phyloP scores from a whole-genome alignment of 2,888 invertebrate genomes.

The Esperia sulphurella region DNA sequence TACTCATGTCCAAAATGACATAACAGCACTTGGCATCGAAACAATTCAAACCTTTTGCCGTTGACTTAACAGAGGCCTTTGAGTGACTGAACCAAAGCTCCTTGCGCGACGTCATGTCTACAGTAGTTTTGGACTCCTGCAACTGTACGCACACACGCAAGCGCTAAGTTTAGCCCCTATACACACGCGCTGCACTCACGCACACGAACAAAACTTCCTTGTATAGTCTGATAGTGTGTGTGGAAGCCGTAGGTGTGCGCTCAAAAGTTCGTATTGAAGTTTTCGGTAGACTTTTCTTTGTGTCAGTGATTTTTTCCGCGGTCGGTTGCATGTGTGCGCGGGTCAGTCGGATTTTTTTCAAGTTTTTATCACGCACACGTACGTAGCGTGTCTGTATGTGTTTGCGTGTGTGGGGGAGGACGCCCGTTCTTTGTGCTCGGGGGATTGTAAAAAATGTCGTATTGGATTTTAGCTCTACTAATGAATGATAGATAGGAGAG shows the following conservation, averaged over 20 bases:
- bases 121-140: conserved; percentile 69
- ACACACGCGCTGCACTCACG: conserved; percentile 54
- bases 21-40: conserved; percentile 17
- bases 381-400: conserved; percentile 41
- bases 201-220: conserved; percentile 54
- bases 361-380: conserved; percentile 65
- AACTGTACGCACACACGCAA: conserved; percentile 55
- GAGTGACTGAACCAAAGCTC: conserved; percentile 10
- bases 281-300: conserved; percentile 76
- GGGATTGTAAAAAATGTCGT: conserved; percentile 78
- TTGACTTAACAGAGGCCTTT: background rate
- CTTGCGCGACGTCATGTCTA: conserved; percentile 24
- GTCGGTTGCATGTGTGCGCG: conserved; percentile 55
- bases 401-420: conserved; percentile 51
- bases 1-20: conserved; percentile 25
- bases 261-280: conserved; percentile 74
- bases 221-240: conserved; percentile 36
- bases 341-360: conserved; percentile 75
- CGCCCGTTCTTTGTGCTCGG: conserved; percentile 74
- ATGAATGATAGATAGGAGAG: conserved; percentile 76
- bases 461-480: conserved; percentile 77
- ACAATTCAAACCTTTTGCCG: conserved; percentile 18
- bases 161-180: conserved; percentile 71
- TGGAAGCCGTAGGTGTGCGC: conserved; percentile 38
- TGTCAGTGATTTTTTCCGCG: conserved; percentile 78